phyloP scores from a whole-genome alignment of 2,797 vertebrate genomes.

The Sphenodon punctatus region DNA sequence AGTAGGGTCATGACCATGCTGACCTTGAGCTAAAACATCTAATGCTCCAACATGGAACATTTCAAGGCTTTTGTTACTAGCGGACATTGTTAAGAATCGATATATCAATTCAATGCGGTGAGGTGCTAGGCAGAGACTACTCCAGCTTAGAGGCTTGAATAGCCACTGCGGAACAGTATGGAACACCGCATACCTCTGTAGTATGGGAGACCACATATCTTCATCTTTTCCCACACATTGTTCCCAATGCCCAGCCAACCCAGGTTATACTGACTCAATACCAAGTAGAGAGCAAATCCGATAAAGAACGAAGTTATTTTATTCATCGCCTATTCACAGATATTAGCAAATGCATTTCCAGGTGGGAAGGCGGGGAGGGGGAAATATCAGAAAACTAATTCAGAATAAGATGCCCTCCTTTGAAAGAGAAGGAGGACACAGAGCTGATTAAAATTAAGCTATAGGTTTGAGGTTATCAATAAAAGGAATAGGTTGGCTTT shows the following conservation, averaged over 20 bases:
- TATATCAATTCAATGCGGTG: constrained; percentile 36
- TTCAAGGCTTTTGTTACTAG: constrained; percentile 33
- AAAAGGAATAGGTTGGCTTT: too few relatives aligned
- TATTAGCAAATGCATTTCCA: neutral
- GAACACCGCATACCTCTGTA: neutral
- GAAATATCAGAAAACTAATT: neutral
- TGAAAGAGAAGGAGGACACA: too few relatives aligned
- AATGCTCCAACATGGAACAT: constrained; percentile 14
- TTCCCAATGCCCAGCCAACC: neutral
- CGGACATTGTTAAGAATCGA: constrained; percentile 2
- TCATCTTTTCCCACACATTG: neutral
- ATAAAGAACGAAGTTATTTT: neutral
- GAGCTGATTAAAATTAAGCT: too few relatives aligned
- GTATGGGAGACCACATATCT: neutral
- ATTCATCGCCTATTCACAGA: neutral
- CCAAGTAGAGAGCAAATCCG: neutral
- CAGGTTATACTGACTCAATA: neutral
- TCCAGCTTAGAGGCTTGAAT: constrained; percentile 17
- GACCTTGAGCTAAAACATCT: constrained; percentile 30
- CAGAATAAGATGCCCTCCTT: too few relatives aligned
- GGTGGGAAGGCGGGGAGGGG: too few relatives aligned
- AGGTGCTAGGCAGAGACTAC: constrained; percentile 36
- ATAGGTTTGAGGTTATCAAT: too few relatives aligned
- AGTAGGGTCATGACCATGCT: neutral
- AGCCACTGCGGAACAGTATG: neutral